Conservation (phyloP, 1,140 invertebrate genomes). For the Sycophila sp. region DNA sequence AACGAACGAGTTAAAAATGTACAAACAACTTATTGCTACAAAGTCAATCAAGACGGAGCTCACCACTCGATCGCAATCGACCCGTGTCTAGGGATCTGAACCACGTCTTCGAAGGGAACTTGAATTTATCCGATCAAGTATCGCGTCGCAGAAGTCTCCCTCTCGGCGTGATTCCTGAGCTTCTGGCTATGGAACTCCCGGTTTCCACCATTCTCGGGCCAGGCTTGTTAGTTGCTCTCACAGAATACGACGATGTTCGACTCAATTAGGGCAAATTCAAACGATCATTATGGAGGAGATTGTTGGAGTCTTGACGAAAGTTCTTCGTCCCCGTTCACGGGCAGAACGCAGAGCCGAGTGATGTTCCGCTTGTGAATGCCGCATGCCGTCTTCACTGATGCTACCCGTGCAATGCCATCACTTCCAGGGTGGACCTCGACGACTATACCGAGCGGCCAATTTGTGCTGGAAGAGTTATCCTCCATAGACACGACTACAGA, state of each 20-base stretch:
- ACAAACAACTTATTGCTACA: no score
- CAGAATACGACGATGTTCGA: background rate
- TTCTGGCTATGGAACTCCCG: background rate
- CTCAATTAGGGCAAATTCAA: background rate
- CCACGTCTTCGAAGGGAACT: background rate
- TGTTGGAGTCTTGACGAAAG: no score
- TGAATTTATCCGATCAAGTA: background rate
- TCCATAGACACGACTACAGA: background rate
- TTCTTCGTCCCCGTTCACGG: no score
- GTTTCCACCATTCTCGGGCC: background rate
- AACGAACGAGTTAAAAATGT: no score
- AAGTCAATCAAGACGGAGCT: background rate
- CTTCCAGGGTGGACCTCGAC: no score
- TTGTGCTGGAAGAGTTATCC: background rate
- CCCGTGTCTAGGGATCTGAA: background rate
- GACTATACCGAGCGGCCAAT: background rate
- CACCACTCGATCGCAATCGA: background rate
- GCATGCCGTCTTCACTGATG: no score
- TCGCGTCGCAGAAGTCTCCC: background rate
- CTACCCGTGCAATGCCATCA: no score
- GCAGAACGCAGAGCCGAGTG: background rate
- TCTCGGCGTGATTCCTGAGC: no score
- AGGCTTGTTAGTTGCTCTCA: background rate
- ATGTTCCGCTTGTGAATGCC: background rate
- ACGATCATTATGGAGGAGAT: no score